Base-by-base conservation (phyloP, 2,113 vertebrate species). In the Vidua macroura region DNA sequence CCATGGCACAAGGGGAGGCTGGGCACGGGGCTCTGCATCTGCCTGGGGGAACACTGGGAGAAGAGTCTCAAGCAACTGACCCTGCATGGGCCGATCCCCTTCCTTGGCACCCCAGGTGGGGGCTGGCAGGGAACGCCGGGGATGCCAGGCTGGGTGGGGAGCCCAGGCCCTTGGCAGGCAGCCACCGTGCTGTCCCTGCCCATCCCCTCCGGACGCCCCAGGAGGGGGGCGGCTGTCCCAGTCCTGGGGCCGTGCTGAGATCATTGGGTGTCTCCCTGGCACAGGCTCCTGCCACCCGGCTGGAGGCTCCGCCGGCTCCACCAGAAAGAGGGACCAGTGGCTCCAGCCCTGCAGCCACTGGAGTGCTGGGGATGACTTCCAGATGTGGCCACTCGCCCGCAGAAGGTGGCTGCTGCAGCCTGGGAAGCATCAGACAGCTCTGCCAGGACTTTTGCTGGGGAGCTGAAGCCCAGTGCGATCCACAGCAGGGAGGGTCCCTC, bases 191-290 rank as follows among this genome's bases (percentile, higher is more conserved):
- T 7, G 27, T 92, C 70, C 87, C 93, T 67, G 68, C 78, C 88
- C 58, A 14, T 86, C 77, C 86, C 58, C 91, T 88, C 90, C 3
- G 8, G 90, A 92, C 4, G 9, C 44, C 52, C 49, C n/a, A 28
- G 82, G 82, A 76, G 30, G 7, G 30, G 63, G 82, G 59, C 5
- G 24, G 74, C 91, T 2, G 6, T 43, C 63, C 68, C 30, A 4
- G 64, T 55, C 73, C 86, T 2, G 1, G 49, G 46, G 28, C 90
- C 0, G 3, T 0, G 59, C 94, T 97, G 95, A 96, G 83, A 96
- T 96, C 94, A 96, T 84, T 82, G 97, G 95, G 96, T 89, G 96
- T 96, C 93, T 91, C 95, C 93, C 77, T 95, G 91, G 93, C 95
- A 96, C 82, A 70, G 41, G 56, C 25, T 85, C 44, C 80, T 5